These are phyloP conservation scores for Battus philenor DNA, from an alignment of 1,140 invertebrate species.

Conservation along the genomic window DNA sequence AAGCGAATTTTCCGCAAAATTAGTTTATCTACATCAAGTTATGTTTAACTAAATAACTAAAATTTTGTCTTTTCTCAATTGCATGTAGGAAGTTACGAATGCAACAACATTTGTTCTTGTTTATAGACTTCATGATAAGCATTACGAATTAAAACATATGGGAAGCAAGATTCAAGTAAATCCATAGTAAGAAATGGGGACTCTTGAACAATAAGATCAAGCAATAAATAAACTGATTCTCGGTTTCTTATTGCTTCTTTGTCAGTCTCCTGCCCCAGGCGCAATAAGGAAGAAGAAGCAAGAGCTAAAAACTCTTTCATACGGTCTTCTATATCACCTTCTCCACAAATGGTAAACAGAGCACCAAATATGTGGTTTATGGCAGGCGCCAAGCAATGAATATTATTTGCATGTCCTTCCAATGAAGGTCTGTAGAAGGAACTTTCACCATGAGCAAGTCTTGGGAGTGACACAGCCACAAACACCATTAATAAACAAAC, in stretches of 20 bases:
- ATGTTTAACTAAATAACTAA: slow-evolving; percentile 17
- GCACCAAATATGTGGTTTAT: slow-evolving; percentile 98
- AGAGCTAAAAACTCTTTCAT: slow-evolving; percentile 99
- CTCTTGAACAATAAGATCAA: slow-evolving; percentile 98
- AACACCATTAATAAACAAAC: slow-evolving; percentile 99
- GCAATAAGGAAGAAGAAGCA: slow-evolving; percentile 94
- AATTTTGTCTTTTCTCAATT: slow-evolving; percentile 26
- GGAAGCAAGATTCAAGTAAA: slow-evolving; percentile 97
- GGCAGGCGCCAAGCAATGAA: slow-evolving; percentile 96
- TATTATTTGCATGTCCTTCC: slow-evolving; percentile 98
- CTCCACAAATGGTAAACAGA: slow-evolving; percentile 95
- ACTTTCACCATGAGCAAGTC: slow-evolving; percentile 92
- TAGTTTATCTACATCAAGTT: slow-evolving; percentile 11
- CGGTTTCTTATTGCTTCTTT: slow-evolving; percentile 95
- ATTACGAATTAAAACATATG: slow-evolving; percentile 96
- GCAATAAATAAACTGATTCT: slow-evolving; percentile 96
- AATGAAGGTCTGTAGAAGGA: slow-evolving; percentile 94
- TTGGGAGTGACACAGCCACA: slow-evolving; percentile 97
- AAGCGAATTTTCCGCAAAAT: slow-evolving; percentile 16
- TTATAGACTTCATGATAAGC: slow-evolving; percentile 97
- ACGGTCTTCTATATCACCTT: slow-evolving; percentile 96
- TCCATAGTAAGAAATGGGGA: slow-evolving; percentile 99
- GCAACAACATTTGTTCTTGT: slow-evolving; percentile 83
- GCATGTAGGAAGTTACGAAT: slow-evolving; percentile 54
- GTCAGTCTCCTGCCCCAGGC: slow-evolving; percentile 96